Conservation (phyloP, 2,113 vertebrate species). For the Nibea coibor region DNA sequence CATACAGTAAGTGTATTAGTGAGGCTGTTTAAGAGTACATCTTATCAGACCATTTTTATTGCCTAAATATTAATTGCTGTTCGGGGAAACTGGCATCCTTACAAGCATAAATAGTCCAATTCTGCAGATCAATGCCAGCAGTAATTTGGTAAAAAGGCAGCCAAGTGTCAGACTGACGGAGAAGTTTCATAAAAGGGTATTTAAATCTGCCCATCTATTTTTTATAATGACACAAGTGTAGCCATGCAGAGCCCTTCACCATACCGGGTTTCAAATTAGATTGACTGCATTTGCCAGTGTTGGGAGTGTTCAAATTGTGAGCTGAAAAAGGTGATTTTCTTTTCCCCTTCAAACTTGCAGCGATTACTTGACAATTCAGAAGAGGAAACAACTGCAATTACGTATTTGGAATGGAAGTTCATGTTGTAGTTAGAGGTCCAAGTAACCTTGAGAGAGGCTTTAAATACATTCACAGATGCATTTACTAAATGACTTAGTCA, state of each 20-base stretch:
- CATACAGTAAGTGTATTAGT: background rate
- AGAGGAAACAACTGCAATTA: constrained; percentile 42
- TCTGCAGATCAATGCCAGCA: constrained; percentile 34
- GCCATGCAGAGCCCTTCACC: constrained; percentile 53
- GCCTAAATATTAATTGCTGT: constrained; percentile 37
- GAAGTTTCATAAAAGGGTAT: constrained; percentile 45
- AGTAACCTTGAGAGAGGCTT: constrained; percentile 13
- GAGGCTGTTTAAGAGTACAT: constrained; percentile 7
- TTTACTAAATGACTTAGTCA: background rate
- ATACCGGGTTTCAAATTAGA: constrained; percentile 52
- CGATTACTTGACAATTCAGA: constrained; percentile 41
- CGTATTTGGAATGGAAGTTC: constrained; percentile 28
- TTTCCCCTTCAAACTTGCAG: constrained; percentile 1
- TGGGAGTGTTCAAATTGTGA: constrained; percentile 8
- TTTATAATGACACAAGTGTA: constrained; percentile 61
- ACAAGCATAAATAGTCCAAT: constrained; percentile 36
- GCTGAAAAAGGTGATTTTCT: constrained; percentile 16
- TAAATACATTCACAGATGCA: constrained; percentile 5
- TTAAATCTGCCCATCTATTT: constrained; percentile 62
- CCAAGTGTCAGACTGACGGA: constrained; percentile 40
- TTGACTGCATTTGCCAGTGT: constrained; percentile 18
- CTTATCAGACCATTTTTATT: constrained; percentile 32
- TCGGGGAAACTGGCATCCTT: constrained; percentile 39
- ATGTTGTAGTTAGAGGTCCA: constrained; percentile 9
- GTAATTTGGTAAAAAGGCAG: constrained; percentile 48